Evolutionary conservation across 2,888 invertebrate species (phyloP).

Genomic region (Arrhopalites spinosus): DNA sequence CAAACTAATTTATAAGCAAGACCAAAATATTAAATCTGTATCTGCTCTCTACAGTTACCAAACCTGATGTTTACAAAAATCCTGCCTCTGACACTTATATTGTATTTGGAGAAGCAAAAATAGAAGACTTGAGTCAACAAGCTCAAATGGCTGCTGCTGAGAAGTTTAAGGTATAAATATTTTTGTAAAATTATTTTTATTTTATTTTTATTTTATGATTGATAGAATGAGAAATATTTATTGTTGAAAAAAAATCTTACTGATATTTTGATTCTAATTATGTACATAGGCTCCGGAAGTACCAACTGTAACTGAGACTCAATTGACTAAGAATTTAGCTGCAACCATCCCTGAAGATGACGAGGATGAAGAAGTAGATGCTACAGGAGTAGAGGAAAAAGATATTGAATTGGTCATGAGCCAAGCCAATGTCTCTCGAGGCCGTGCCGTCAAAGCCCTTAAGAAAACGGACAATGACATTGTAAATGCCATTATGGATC

Average conservation of each 20-base stretch:
- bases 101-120: constrained; percentile 99
- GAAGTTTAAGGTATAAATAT: constrained; percentile 93
- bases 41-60: too few relatives aligned
- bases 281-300: constrained; percentile 80
- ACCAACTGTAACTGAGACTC: constrained; percentile 67
- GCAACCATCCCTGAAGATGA: constrained; percentile 88
- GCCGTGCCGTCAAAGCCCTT: constrained; percentile 91
- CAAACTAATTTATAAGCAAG: too few relatives aligned
- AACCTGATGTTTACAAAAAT: constrained; percentile 96
- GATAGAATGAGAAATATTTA: too few relatives aligned
- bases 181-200: too few relatives aligned
- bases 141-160: constrained; percentile 97
- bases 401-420: constrained; percentile 98
- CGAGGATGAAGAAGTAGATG: constrained; percentile 86
- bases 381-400: constrained; percentile 95
- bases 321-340: constrained; percentile 65
- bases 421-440: constrained; percentile 93
- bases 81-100: constrained; percentile 99
- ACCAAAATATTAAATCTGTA: too few relatives aligned
- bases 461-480: constrained; percentile 97
- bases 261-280: too few relatives aligned
- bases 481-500: constrained; percentile 97
- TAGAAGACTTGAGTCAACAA: constrained; percentile 98
- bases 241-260: too few relatives aligned
- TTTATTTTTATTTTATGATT: background rate